Percentiles rank a stretch among this genome's conserved stretches.
Conservation (phyloP, 2,797 vertebrate species). For the Sebastes flavidus region DNA sequence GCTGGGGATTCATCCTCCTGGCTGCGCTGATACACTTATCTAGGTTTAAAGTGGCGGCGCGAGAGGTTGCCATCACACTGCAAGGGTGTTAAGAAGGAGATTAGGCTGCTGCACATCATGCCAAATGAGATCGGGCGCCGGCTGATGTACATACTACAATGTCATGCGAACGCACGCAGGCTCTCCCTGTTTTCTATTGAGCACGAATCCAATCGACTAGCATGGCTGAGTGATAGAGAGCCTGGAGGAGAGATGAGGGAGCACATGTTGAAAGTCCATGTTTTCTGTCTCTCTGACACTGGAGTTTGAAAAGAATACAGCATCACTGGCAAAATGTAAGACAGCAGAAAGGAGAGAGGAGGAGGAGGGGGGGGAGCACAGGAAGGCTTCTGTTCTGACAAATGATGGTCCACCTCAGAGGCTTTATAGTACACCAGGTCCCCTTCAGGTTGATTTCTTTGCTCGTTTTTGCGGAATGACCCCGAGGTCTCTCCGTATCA, state of each 20-base stretch:
- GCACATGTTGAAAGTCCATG: slow-evolving; percentile 7
- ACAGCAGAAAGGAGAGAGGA: not conserved
- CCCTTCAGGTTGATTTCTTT: slow-evolving; percentile 38
- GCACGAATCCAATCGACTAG: not conserved
- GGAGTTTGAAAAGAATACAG: slow-evolving; percentile 26
- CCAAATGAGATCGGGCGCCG: slow-evolving; percentile 57
- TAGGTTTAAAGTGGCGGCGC: slow-evolving; percentile 57
- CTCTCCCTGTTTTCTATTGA: not conserved
- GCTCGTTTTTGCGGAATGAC: slow-evolving; percentile 21
- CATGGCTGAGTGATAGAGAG: not conserved
- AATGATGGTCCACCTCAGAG: slow-evolving; percentile 38
- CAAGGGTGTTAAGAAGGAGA: slow-evolving; percentile 71
- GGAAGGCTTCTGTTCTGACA: slow-evolving; percentile 21
- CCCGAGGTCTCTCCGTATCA: slow-evolving; percentile 17
- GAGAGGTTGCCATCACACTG: slow-evolving; percentile 62
- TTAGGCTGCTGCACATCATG: slow-evolving; percentile 66
- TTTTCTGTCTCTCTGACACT: slow-evolving; percentile 38
- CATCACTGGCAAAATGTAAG: slow-evolving; percentile 22
- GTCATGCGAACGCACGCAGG: slow-evolving; percentile 23
- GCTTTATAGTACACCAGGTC: slow-evolving; percentile 10
- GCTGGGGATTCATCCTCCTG: slow-evolving; percentile 72
- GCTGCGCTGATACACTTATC: slow-evolving; percentile 77
- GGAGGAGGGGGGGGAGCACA: not conserved
- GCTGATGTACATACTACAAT: slow-evolving; percentile 48
- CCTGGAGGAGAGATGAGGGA: slow-evolving; percentile 6